Evolutionary conservation across 2,113 vertebrate genomes (phyloP).

Genomic region (Hyperopisus bebe): DNA sequence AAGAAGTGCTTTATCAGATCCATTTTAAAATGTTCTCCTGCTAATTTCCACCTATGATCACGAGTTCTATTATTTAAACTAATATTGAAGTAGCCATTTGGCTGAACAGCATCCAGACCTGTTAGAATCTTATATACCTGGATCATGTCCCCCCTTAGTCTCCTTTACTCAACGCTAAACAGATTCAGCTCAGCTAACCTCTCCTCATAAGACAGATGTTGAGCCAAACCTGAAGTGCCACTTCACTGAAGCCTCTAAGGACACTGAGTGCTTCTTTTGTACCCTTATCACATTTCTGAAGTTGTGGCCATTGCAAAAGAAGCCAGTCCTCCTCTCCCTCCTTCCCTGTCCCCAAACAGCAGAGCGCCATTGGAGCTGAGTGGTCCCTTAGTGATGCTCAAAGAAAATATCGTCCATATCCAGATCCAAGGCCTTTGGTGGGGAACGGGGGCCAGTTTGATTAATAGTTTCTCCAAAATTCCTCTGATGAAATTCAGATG

Average conservation of each 20-base stretch:
- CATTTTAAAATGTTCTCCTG: no score
- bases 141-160: no score
- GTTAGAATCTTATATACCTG: no score
- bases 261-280: not conserved
- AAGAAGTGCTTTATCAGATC: no score
- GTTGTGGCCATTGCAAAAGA: not conserved
- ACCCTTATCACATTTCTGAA: not conserved
- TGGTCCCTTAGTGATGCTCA: not conserved
- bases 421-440: not conserved
- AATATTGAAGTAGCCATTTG: no score
- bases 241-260: not conserved
- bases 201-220: not conserved
- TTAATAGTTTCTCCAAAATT: constrained; percentile 22
- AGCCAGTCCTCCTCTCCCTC: not conserved
- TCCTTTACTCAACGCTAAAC: no score
- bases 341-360: constrained; percentile 1
- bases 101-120: no score
- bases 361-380: constrained; percentile 14
- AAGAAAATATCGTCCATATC: not conserved
- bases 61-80: no score
- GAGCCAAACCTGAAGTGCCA: not conserved
- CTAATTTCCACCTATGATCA: no score
- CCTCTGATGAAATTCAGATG: constrained; percentile 8
- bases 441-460: not conserved
- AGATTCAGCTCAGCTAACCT: no score